phyloP scores from a whole-genome alignment of 2,888 invertebrate species.

The Penaeus monodon region DNA sequence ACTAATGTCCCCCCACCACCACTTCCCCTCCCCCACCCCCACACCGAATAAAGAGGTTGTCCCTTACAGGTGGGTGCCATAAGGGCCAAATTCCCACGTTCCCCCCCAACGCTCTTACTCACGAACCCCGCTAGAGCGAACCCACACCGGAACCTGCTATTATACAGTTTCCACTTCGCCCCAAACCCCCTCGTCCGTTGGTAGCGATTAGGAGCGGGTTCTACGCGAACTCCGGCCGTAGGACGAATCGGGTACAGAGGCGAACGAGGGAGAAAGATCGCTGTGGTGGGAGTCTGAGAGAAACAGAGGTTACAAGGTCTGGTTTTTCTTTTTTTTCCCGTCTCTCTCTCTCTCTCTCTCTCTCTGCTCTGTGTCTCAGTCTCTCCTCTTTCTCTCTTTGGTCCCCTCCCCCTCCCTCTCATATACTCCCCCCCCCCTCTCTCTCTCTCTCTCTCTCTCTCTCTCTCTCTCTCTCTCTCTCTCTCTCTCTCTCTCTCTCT shows the following conservation, averaged over 20 bases:
- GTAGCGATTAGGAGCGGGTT: no score
- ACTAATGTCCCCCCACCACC: neutral
- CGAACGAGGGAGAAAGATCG: neutral
- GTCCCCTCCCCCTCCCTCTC: neutral
- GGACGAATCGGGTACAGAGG: neutral
- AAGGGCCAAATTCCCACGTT: constrained; percentile 28
- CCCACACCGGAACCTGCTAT: constrained; percentile 27
- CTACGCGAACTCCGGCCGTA: no score
- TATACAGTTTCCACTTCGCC: constrained; percentile 20
- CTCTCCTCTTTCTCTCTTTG: no score
- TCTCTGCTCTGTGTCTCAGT: no score
- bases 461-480: constrained; percentile 22
- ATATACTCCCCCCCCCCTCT: constrained; percentile 4
- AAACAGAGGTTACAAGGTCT: constrained; percentile 49
- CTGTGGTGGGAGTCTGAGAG: constrained; percentile 10
- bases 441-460: constrained; percentile 4
- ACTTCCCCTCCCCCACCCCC: no score
- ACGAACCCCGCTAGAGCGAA: constrained; percentile 25
- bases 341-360: constrained; percentile 9
- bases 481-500: constrained; percentile 9
- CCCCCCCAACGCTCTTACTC: constrained; percentile 25
- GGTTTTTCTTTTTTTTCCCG: constrained; percentile 4
- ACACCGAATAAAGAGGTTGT: neutral
- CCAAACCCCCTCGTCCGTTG: no score
- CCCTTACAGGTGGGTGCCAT: constrained; percentile 27